phyloP scores from a whole-genome alignment of 2,888 invertebrate species.

The Andrena minutula region DNA sequence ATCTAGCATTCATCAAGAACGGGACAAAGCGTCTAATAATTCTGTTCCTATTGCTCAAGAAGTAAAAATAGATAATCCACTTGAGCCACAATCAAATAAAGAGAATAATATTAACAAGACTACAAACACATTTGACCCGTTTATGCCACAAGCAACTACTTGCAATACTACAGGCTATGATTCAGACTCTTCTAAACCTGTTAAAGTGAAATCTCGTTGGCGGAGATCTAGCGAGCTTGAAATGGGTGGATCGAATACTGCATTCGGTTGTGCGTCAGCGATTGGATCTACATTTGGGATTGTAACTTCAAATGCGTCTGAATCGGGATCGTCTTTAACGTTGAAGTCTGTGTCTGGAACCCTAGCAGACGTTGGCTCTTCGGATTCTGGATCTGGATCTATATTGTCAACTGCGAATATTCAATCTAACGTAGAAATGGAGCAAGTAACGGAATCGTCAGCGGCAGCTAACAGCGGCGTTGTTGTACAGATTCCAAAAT shows the following conservation, averaged over 20 bases:
- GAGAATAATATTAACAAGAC: constrained; percentile 78
- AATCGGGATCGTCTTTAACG: constrained; percentile 40
- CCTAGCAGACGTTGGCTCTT: constrained; percentile 49
- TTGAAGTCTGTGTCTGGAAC: constrained; percentile 58
- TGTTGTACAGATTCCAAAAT: constrained; percentile 68
- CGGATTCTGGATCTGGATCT: constrained; percentile 46
- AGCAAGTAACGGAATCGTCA: constrained; percentile 50
- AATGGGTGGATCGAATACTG: constrained; percentile 85
- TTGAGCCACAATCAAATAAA: constrained; percentile 81
- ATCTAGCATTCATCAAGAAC: constrained; percentile 65
- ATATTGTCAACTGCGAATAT: constrained; percentile 32
- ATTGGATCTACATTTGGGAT: constrained; percentile 82
- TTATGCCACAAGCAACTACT: constrained; percentile 73
- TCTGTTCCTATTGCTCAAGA: constrained; percentile 68
- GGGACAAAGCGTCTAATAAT: constrained; percentile 74
- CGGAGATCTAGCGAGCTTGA: constrained; percentile 91
- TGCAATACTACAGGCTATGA: constrained; percentile 78
- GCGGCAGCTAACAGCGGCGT: constrained; percentile 23
- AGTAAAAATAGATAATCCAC: constrained; percentile 77
- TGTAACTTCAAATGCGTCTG: constrained; percentile 80
- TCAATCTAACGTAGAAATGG: constrained; percentile 55
- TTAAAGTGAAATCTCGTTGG: constrained; percentile 93
- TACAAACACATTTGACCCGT: constrained; percentile 69
- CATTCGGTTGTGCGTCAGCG: constrained; percentile 83
- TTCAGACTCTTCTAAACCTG: constrained; percentile 87